A percentile compares a stretch with the other conserved stretches of the same genome.
Conservation (phyloP, 2,113 vertebrate genomes). For the Asarcornis scutulata region DNA sequence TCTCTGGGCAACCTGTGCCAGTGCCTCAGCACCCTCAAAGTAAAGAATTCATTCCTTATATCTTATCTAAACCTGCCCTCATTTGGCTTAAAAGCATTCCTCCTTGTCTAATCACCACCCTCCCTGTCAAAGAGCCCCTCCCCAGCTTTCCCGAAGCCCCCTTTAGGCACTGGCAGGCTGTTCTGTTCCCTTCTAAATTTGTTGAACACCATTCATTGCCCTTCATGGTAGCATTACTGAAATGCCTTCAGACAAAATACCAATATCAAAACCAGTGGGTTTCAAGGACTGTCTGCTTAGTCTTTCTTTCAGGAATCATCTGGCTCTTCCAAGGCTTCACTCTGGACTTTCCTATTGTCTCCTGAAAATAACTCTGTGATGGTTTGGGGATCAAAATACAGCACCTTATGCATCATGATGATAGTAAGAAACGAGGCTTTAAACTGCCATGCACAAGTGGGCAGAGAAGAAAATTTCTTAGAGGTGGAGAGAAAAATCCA, state of each 20-base stretch:
- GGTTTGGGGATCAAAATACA: background rate
- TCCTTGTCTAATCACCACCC: too few relatives aligned
- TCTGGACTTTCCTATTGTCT: background rate
- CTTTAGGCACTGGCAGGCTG: too few relatives aligned
- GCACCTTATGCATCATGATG: background rate
- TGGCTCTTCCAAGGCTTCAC: background rate
- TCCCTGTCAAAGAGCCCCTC: too few relatives aligned
- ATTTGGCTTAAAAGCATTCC: too few relatives aligned
- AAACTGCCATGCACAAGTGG: background rate
- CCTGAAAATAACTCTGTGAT: background rate
- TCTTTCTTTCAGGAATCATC: background rate
- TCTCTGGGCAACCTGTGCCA: too few relatives aligned
- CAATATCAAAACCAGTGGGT: background rate
- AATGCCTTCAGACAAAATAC: background rate
- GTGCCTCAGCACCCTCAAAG: too few relatives aligned
- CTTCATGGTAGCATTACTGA: background rate
- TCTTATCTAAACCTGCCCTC: too few relatives aligned
- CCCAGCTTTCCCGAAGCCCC: too few relatives aligned
- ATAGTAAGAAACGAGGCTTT: background rate
- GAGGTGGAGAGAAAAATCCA: background rate
- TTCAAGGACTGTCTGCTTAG: background rate
- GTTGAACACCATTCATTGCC: background rate
- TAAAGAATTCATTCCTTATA: too few relatives aligned
- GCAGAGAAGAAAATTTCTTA: background rate
- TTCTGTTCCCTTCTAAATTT: background rate